phyloP scores from a whole-genome alignment of 2,888 invertebrate genomes.

The Drosophila seclusa region DNA sequence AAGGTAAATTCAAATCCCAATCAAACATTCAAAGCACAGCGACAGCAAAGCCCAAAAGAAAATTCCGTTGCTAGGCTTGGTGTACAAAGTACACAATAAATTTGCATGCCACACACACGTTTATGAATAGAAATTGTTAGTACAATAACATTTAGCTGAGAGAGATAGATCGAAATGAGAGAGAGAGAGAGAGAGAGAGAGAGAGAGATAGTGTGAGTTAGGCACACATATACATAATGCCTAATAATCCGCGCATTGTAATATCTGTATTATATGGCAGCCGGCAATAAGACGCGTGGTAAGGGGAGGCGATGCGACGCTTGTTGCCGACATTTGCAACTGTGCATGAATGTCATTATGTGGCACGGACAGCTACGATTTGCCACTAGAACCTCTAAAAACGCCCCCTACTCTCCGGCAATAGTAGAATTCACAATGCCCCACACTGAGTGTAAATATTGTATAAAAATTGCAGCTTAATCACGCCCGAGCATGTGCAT shows the following conservation, averaged over 20 bases:
- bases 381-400: constrained; percentile 2
- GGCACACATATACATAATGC: constrained; percentile 64
- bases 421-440: constrained; percentile 23
- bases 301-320: constrained; percentile 15
- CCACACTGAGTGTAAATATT: constrained; percentile 63
- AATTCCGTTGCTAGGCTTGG: constrained; percentile 71
- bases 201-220: constrained; percentile 4
- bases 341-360: constrained; percentile 72
- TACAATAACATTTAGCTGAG: constrained; percentile 47
- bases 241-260: constrained; percentile 79
- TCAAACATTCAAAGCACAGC: constrained; percentile 57
- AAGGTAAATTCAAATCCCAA: constrained; percentile 71
- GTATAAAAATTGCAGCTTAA: constrained; percentile 78
- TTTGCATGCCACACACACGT: constrained; percentile 74
- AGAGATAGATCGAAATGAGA: constrained; percentile 6
- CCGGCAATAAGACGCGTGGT: constrained; percentile 35
- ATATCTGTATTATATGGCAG: constrained; percentile 72
- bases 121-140: constrained; percentile 79
- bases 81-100: constrained; percentile 74
- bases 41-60: constrained; percentile 45
- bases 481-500: constrained; percentile 64
- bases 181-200: constrained; percentile 2
- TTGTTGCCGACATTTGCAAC: constrained; percentile 60
- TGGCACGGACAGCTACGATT: constrained; percentile 39
- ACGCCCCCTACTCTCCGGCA: not conserved